Evolutionary conservation across 2,888 invertebrate species (phyloP).

Genomic region (Quadroppia sp.): DNA sequence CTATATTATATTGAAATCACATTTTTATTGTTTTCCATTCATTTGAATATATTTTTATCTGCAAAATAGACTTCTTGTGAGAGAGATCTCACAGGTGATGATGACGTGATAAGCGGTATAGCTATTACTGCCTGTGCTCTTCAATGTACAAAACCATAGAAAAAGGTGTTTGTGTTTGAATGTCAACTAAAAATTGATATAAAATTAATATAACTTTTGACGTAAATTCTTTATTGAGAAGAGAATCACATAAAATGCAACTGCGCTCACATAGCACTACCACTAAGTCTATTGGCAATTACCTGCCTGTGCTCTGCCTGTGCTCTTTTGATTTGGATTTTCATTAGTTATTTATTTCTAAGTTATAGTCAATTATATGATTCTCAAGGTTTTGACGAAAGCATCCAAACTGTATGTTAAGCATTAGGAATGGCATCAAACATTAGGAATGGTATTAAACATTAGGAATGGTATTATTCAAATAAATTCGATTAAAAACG

Average conservation of each 20-base stretch:
- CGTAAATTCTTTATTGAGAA: neutral
- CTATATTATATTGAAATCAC: neutral
- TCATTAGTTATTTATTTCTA: neutral
- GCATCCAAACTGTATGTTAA: neutral
- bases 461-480: too few relatives aligned
- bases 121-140: neutral
- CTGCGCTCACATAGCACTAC: neutral
- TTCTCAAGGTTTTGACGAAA: constrained; percentile 9
- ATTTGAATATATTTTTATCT: neutral
- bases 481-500: neutral
- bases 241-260: neutral
- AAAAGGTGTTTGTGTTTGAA: too few relatives aligned
- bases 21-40: neutral
- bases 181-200: constrained; percentile 4
- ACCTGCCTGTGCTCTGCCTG: neutral
- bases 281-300: too few relatives aligned
- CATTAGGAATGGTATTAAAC: too few relatives aligned
- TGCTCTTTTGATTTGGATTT: neutral
- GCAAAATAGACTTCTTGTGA: neutral
- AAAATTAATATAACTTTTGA: neutral
- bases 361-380: constrained; percentile 12
- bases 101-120: neutral
- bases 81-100: constrained; percentile 16
- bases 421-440: too few relatives aligned
- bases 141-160: too few relatives aligned